Evolutionary conservation across 2,888 invertebrate genomes (phyloP).

Genomic region (Acrobeloides nanus): DNA sequence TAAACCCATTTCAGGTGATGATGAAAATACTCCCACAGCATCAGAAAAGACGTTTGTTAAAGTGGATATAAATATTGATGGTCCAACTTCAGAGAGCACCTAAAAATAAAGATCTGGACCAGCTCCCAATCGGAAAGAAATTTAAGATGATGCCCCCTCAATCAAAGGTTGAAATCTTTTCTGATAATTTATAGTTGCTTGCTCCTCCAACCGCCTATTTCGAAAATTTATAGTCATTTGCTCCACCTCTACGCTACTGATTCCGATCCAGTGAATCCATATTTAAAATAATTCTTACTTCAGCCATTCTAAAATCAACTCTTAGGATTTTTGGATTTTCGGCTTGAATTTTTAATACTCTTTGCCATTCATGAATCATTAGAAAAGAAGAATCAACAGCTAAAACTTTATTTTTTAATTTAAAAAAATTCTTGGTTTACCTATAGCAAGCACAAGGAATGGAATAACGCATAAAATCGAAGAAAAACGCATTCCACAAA

Average conservation of each 20-base stretch:
- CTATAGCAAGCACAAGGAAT: conserved; percentile 32
- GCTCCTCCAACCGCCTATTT: conserved; percentile 31
- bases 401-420: no score
- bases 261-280: no score
- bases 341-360: conserved; percentile 41
- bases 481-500: conserved; percentile 40
- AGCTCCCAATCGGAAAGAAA: no score
- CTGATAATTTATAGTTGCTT: no score
- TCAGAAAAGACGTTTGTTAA: conserved; percentile 50
- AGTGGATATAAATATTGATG: conserved; percentile 47
- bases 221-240: no score
- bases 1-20: conserved; percentile 45
- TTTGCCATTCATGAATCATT: conserved; percentile 52
- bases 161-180: no score
- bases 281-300: no score
- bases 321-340: conserved; percentile 40
- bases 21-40: conserved; percentile 38
- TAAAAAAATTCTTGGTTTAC: no score
- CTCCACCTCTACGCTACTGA: no score
- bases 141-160: no score
- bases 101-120: no score
- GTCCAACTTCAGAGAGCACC: conserved; percentile 46
- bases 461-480: conserved; percentile 50
- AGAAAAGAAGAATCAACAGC: conserved; percentile 46
- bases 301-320: no score